A percentile compares a stretch with the other conserved stretches of the same genome.
Evolutionary conservation across 2,888 invertebrate species (phyloP).

Genomic region (Shargacucullia verbasci): DNA sequence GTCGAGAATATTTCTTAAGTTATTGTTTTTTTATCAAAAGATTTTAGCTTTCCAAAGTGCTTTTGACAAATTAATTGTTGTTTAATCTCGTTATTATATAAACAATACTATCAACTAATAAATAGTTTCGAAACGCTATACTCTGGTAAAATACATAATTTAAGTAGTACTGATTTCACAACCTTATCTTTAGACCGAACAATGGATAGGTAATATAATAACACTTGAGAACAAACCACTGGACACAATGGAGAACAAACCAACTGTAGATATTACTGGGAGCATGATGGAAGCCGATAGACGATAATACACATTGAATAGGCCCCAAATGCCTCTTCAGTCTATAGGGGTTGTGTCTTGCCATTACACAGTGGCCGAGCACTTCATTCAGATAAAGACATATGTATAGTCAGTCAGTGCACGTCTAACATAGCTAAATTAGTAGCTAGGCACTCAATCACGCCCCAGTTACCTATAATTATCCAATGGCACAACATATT

Average conservation of each 20-base stretch:
- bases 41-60: neutral
- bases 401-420: conserved; percentile 13
- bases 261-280: conserved; percentile 27
- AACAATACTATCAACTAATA: conserved; percentile 1
- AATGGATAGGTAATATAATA: conserved; percentile 39
- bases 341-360: conserved; percentile 35
- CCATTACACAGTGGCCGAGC: conserved; percentile 37
- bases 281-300: conserved; percentile 30
- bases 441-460: conserved; percentile 60
- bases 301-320: conserved; percentile 36
- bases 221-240: conserved; percentile 32
- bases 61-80: conserved; percentile 10
- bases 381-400: conserved; percentile 19
- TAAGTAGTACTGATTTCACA: conserved; percentile 14
- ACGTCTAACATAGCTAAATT: conserved; percentile 57
- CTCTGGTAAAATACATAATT: conserved; percentile 8
- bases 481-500: conserved; percentile 46
- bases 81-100: neutral
- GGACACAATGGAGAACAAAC: conserved; percentile 33
- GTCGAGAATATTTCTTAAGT: no score
- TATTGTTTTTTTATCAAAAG: neutral
- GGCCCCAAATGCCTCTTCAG: conserved; percentile 35
- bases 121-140: conserved; percentile 1
- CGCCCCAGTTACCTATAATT: conserved; percentile 56
- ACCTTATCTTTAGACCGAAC: conserved; percentile 32